Base-by-base conservation (phyloP, 2,113 vertebrate species). In the Hippocampus barbouri region DNA sequence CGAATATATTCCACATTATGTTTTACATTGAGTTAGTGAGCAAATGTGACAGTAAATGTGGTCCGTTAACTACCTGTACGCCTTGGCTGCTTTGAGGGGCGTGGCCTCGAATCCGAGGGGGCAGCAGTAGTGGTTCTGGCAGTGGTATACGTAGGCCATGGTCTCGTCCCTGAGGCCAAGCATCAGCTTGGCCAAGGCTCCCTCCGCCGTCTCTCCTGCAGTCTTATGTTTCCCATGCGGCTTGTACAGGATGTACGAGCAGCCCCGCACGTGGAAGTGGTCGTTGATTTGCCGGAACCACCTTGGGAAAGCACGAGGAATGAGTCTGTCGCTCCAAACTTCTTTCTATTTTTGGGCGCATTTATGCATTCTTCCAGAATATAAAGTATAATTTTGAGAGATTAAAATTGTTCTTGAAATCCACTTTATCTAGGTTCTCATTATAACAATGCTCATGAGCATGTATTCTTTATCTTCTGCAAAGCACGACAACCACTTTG, bases 201-300 rank as follows among this genome's bases (percentile, higher is more conserved):
- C 96, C 57, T 95, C 92, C 83, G 97, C 97, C 21, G 96, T 97
- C 89, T 99, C 97, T 89, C 97, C 97, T 63, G 97, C 97, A 3
- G 97, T 99, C 92, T 97, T 98, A 89, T 98, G 96, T 91, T 97
- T 98, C 59, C 97, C 97, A 25, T 99, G 95, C 53, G 97, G 97
- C 83, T 99, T 99, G 90, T 99, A 99, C 2, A 98, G 89, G 89
- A 98, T 95, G 78, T 98, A 98, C 0, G 96, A 97, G 79, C 96
- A 98, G 62, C 97, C 97, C 87, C 96, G 95, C 40, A 98, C 94
- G 70, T 94, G 91, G 86, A 98, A 98, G 76, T 98, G 91, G 81
- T 99, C 97, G 23, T 98, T 99, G 90, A 99, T 97, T 92, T 98
- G 97, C 82, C 97, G 93, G 92, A 98, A 99, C 97, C 97, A 99